A percentile compares a stretch with the other conserved stretches of the same genome.
Conservation (phyloP, 2,113 vertebrate species). For the Callaeas wilsoni region DNA sequence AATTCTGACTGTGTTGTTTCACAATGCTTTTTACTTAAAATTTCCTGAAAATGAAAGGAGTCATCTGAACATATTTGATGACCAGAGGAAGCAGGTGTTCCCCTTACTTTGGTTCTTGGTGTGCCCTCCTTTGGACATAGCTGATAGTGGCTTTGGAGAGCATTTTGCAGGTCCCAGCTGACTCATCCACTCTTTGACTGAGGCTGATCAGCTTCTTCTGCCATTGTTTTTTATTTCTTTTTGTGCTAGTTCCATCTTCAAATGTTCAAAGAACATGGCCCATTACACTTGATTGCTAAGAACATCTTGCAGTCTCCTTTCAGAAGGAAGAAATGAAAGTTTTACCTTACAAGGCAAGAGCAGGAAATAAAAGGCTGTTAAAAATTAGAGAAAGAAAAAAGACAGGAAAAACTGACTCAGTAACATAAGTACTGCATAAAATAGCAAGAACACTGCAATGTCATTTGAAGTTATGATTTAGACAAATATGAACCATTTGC, state of each 20-base stretch:
- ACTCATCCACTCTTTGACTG: neutral
- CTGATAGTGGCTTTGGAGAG: neutral
- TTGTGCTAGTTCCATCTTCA: neutral
- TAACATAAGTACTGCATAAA: neutral
- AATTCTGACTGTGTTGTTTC: neutral
- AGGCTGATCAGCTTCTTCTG: neutral
- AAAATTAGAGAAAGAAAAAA: neutral
- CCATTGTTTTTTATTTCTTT: neutral
- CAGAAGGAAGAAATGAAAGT: neutral
- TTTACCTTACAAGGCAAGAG: neutral
- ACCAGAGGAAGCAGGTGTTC: neutral
- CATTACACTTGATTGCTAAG: conserved; percentile 18
- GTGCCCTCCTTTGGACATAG: neutral
- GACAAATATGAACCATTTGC: neutral
- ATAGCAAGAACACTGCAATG: neutral
- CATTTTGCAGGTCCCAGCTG: neutral
- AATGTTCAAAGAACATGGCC: neutral
- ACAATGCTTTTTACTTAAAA: neutral
- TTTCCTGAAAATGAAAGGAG: neutral
- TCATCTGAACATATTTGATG: neutral
- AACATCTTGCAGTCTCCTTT: neutral
- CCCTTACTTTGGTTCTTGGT: neutral
- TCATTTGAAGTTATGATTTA: neutral
- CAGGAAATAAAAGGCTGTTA: neutral
- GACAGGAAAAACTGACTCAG: neutral